A percentile compares a stretch with the other conserved stretches of the same genome.
Conservation (phyloP, 2,888 invertebrate species). For the Clistopyga incitator region DNA sequence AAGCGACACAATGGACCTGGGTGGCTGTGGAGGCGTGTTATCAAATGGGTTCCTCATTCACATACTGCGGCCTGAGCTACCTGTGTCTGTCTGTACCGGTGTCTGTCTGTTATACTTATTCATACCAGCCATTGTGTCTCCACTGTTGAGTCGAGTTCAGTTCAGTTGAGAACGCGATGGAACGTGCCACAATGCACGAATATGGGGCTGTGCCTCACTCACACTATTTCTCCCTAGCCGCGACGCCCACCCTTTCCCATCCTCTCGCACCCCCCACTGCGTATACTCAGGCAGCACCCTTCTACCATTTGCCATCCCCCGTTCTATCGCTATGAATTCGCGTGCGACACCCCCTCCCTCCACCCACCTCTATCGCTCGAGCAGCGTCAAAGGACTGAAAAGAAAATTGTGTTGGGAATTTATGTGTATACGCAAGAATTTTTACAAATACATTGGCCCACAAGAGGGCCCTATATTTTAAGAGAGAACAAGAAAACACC, state of each 20-base stretch:
- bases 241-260: slow-evolving; percentile 37
- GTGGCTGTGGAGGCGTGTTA: slow-evolving; percentile 84
- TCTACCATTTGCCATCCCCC: slow-evolving; percentile 75
- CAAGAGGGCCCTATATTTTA: neutral
- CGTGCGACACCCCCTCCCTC: slow-evolving; percentile 8
- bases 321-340: slow-evolving; percentile 67
- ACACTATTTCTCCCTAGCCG: slow-evolving; percentile 64
- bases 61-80: slow-evolving; percentile 83
- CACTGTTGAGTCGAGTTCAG: slow-evolving; percentile 80
- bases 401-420: slow-evolving; percentile 81
- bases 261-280: slow-evolving; percentile 38
- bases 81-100: slow-evolving; percentile 83
- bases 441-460: neutral
- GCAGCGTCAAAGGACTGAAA: slow-evolving; percentile 71
- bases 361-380: neutral
- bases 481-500: neutral
- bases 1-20: slow-evolving; percentile 84
- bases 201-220: slow-evolving; percentile 78
- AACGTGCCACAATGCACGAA: slow-evolving; percentile 84
- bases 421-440: slow-evolving; percentile 75
- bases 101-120: slow-evolving; percentile 84
- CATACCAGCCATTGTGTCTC: slow-evolving; percentile 83
- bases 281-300: slow-evolving; percentile 55
- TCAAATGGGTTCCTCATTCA: slow-evolving; percentile 85
- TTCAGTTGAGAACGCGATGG: slow-evolving; percentile 84